Conservation (phyloP, 2,888 invertebrate genomes). For the Athetis lepigone region DNA sequence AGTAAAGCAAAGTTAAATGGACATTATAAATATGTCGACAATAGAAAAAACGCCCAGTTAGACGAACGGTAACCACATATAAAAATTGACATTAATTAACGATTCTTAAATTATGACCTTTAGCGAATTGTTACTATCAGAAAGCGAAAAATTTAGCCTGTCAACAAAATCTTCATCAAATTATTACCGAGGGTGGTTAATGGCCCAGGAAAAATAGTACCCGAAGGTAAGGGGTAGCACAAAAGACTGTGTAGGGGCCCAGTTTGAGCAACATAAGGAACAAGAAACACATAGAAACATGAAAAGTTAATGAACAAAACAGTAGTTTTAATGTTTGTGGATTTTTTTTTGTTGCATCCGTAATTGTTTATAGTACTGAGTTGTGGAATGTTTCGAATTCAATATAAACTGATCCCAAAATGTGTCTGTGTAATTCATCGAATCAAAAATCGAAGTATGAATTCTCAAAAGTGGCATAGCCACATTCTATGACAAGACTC, state of each 20-base stretch:
- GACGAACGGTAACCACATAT: too few relatives aligned
- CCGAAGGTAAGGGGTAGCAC: slow-evolving; percentile 57
- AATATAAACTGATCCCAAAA: too few relatives aligned
- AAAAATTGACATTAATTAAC: neutral
- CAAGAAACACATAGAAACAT: slow-evolving; percentile 38
- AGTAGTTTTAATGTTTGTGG: slow-evolving; percentile 40
- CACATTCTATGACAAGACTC: too few relatives aligned
- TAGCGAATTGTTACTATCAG: slow-evolving; percentile 13
- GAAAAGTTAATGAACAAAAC: slow-evolving; percentile 39
- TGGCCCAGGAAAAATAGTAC: slow-evolving; percentile 60
- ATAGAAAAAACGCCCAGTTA: neutral
- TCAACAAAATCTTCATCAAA: slow-evolving; percentile 56
- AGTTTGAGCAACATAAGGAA: slow-evolving; percentile 37
- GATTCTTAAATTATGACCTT: neutral
- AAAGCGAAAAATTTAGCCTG: slow-evolving; percentile 33
- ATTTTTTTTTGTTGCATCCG: slow-evolving; percentile 24
- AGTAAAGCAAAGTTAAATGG: too few relatives aligned
- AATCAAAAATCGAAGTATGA: too few relatives aligned
- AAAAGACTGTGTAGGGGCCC: slow-evolving; percentile 55
- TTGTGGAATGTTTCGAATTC: slow-evolving; percentile 32
- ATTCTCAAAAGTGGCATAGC: too few relatives aligned
- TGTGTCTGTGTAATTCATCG: too few relatives aligned
- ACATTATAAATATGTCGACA: too few relatives aligned
- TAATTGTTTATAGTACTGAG: slow-evolving; percentile 35
- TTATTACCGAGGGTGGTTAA: slow-evolving; percentile 61